Evolutionary conservation across 2,797 vertebrate species (phyloP).

Genomic region (Trichosurus vulpecula): DNA sequence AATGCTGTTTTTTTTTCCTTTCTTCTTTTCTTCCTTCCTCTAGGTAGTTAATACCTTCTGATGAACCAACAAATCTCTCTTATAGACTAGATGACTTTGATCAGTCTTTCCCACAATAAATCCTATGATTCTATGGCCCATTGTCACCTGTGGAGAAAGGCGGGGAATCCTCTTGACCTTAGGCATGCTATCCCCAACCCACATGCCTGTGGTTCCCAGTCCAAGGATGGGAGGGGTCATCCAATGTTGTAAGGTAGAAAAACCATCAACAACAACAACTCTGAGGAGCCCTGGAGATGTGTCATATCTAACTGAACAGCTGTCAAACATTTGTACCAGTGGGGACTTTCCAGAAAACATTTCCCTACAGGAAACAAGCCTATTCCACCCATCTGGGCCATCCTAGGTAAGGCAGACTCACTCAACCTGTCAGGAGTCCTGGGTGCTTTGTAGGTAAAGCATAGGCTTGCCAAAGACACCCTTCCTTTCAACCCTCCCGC

Average conservation of each 20-base stretch:
- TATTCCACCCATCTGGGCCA: not conserved
- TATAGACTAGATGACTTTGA: not conserved
- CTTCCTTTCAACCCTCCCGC: not conserved
- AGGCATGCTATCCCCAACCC: not conserved
- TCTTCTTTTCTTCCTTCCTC: not conserved
- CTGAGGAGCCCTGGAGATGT: not conserved
- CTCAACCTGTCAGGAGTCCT: conserved; percentile 4
- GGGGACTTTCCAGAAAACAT: conserved; percentile 1
- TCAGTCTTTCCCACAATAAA: not conserved
- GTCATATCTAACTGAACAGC: not conserved
- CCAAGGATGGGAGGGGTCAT: not conserved
- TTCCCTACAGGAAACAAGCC: not conserved
- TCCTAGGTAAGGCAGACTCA: not conserved
- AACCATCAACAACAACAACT: not conserved
- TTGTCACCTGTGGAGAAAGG: not conserved
- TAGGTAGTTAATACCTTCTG: not conserved
- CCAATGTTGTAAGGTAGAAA: not conserved
- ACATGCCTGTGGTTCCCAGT: not conserved
- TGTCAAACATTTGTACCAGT: not conserved
- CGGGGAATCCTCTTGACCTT: not conserved
- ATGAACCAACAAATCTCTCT: not conserved
- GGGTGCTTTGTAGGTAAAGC: not conserved
- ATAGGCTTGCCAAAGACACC: not conserved
- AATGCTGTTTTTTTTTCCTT: not conserved
- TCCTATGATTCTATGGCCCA: not conserved